A percentile compares a stretch with the other conserved stretches of the same genome.
phyloP scores from a whole-genome alignment of 2,113 vertebrate species.

The Calidris pugnax region DNA sequence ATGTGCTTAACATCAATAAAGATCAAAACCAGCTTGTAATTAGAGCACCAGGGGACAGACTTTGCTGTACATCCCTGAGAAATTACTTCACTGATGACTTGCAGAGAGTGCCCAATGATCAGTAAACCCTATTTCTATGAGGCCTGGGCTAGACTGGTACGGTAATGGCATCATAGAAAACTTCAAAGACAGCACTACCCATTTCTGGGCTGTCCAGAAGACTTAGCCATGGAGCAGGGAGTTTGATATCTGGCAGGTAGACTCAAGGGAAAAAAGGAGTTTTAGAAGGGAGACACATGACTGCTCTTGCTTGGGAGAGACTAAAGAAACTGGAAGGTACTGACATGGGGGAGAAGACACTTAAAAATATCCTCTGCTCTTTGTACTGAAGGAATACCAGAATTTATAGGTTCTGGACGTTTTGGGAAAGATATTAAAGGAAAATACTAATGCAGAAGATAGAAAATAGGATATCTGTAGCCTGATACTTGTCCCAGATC shows the following conservation, averaged over 20 bases:
- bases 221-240: background rate
- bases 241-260: background rate
- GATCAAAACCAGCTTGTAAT: background rate
- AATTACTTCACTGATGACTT: background rate
- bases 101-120: background rate
- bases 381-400: background rate
- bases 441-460: background rate
- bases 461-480: background rate
- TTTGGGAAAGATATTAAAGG: background rate
- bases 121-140: background rate
- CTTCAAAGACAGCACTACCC: background rate
- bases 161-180: background rate
- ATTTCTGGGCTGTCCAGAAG: background rate
- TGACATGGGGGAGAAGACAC: background rate
- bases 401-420: background rate
- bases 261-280: background rate
- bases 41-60: background rate
- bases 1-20: background rate
- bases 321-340: background rate
- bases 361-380: background rate
- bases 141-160: background rate
- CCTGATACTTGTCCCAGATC: background rate
- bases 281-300: rapidly evolving
- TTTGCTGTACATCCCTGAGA: background rate
- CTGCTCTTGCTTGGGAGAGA: background rate